Evolutionary conservation across 2,797 vertebrate genomes (phyloP), one percentile per base, ranked within the genome.

Genomic region (Tachyglossus aculeatus): DNA sequence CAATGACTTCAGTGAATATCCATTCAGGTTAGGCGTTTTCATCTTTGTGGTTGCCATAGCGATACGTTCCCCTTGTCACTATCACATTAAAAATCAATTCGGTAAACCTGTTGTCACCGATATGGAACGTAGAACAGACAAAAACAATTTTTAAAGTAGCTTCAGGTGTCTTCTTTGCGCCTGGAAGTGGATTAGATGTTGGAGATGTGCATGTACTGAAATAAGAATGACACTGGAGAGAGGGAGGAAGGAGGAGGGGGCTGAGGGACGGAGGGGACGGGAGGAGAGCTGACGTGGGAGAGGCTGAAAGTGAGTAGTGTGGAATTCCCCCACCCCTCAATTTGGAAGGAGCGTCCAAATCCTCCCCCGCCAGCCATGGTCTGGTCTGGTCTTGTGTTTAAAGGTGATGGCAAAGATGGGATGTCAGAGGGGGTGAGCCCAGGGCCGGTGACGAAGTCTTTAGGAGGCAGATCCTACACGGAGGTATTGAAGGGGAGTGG

Each of bases 11-110:
- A 93, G 93, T 92, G 85, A 95, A 92, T 89, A 93, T 92, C 92
- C 91, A 95, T 89, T 90, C 92, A 92, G 89, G 93, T 93, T 93
- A 93, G 94, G 91, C 94, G 95, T 95, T 94, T 94, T 95, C 85
- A 86, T 94, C 91, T 90, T 84, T 84, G 83, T 91, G 83, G 95
- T 97, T 96, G 90, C 94, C 94, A 96, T 96, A 94, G 95, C 80
- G 95, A 95, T 82, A 70, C 81, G 78, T 67, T 81, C 83, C 82
- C 78, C 82, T 77, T 77, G 83, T 89, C 78, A 80, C 78, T 85
- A 86, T 86, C 86, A 92, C 92, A 90, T 92, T 91, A 90, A 91
- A 93, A 92, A 92, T 79, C 75, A 81, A 85, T 87, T 86, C 82
- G 79, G 71, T 74, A 82, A 85, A 86, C 83, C 74, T 80, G 74